Conservation (phyloP, 2,113 vertebrate species). For the Aramus guarauna region DNA sequence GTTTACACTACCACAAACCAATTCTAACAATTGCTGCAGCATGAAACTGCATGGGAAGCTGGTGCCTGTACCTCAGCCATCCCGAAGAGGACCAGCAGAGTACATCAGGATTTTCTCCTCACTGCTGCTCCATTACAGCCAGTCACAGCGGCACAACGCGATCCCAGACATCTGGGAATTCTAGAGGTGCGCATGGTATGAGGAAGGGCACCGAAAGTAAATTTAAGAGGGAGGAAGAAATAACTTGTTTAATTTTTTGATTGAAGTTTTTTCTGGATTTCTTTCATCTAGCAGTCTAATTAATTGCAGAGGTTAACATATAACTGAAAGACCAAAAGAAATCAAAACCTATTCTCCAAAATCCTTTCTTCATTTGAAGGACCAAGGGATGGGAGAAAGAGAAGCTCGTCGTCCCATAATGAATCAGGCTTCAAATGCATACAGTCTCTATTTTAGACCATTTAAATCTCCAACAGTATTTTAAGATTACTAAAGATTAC, state of each 20-base stretch:
- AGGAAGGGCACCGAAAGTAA: not conserved
- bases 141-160: accelerated
- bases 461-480: not conserved
- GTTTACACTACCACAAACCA: not conserved
- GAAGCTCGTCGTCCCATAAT: not conserved
- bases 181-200: accelerated
- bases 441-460: not conserved
- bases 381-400: not conserved
- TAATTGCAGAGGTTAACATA: not conserved
- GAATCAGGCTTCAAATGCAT: not conserved
- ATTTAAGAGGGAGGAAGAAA: not conserved
- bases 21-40: not conserved
- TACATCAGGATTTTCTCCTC: not conserved
- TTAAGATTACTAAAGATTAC: not conserved
- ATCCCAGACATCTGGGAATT: not conserved
- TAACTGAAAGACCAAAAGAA: not conserved
- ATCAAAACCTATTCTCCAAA: not conserved
- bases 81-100: not conserved
- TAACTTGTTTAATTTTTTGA: not conserved
- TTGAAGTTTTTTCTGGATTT: not conserved
- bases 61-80: not conserved
- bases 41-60: not conserved
- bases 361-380: not conserved
- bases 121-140: not conserved
- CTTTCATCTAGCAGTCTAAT: not conserved